Percentiles rank a stretch among this genome's conserved stretches.
Evolutionary conservation across 2,113 vertebrate species (phyloP).

Genomic region (Gyps fulvus): DNA sequence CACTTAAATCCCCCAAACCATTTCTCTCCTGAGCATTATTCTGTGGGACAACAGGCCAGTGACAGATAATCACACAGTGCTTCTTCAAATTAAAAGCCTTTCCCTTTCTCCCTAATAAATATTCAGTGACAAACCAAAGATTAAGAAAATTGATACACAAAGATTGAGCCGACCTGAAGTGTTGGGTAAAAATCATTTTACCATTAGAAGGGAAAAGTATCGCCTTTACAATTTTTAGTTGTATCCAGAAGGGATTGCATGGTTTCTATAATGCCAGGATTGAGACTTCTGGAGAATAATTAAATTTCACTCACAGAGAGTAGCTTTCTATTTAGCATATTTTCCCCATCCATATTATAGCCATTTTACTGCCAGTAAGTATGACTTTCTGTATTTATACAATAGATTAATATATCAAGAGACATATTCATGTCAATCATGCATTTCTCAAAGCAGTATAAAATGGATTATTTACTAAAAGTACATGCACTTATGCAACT

Average conservation of each 20-base stretch:
- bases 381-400: not conserved
- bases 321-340: not conserved
- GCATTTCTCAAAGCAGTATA: not conserved
- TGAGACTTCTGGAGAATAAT: not conserved
- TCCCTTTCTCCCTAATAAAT: not conserved
- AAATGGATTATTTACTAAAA: slow-evolving; percentile 17
- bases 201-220: not conserved
- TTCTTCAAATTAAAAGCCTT: not conserved
- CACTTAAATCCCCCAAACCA: not conserved
- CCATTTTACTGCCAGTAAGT: not conserved
- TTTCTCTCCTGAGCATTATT: not conserved
- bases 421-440: not conserved
- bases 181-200: not conserved
- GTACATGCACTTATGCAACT: not conserved
- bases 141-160: not conserved
- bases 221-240: not conserved
- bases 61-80: not conserved
- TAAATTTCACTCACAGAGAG: not conserved
- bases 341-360: not conserved
- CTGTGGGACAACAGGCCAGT: not conserved
- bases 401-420: not conserved
- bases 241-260: not conserved
- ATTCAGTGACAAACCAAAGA: not conserved
- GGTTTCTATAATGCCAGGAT: not conserved
- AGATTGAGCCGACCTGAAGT: not conserved